These are phyloP conservation scores for Cyrtodaria siliqua DNA, from an alignment of 2,888 invertebrate genomes.

Conservation along the genomic window DNA sequence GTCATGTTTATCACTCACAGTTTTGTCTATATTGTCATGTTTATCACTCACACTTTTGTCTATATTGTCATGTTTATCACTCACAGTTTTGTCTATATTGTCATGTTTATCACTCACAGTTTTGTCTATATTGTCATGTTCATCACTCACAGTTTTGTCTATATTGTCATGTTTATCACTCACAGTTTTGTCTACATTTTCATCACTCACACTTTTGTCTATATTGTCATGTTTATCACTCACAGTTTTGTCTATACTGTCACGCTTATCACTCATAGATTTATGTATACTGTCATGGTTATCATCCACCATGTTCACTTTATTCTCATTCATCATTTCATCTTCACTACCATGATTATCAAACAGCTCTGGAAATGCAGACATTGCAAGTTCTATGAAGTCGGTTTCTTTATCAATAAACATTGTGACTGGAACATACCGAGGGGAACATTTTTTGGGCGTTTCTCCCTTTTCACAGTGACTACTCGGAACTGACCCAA, in stretches of 20 bases:
- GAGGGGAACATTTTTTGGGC: too few species aligned
- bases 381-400: constrained; percentile 59
- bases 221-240: not conserved
- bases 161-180: not conserved
- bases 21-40: not conserved
- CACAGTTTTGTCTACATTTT: too few species aligned
- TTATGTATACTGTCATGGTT: not conserved
- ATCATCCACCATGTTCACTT: not conserved
- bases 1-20: not conserved
- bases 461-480: too few species aligned
- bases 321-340: not conserved
- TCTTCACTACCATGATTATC: too few species aligned
- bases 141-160: not conserved
- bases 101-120: not conserved
- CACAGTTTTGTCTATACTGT: not conserved
- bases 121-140: not conserved
- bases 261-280: not conserved
- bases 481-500: not conserved
- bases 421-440: constrained; percentile 71
- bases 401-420: constrained; percentile 70
- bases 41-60: not conserved
- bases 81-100: not conserved
- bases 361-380: constrained; percentile 29
- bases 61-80: not conserved
- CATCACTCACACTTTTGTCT: too few species aligned